Conservation (phyloP, 2,797 vertebrate species). For the Sebastes alutus region DNA sequence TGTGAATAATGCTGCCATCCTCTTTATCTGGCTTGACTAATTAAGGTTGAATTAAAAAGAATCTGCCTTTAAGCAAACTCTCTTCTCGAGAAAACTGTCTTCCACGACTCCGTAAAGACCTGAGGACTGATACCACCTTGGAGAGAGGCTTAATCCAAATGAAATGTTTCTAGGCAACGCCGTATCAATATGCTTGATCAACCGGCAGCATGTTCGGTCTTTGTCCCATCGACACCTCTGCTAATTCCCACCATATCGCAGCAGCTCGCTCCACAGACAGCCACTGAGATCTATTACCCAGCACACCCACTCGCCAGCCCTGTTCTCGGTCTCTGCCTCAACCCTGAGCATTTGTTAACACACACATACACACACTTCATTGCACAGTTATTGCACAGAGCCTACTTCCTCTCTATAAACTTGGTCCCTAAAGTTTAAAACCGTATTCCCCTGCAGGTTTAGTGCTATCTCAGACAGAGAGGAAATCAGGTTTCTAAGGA, state of each 20-base stretch:
- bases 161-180: slow-evolving; percentile 24
- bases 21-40: slow-evolving; percentile 9
- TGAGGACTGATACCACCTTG: not conserved
- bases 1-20: slow-evolving; percentile 25
- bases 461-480: slow-evolving; percentile 11
- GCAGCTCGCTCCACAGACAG: slow-evolving; percentile 39
- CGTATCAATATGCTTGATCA: slow-evolving; percentile 33
- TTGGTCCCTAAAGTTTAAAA: slow-evolving; percentile 14
- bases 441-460: slow-evolving; percentile 22
- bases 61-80: not conserved
- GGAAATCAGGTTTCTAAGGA: slow-evolving; percentile 1
- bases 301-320: slow-evolving; percentile 25
- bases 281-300: slow-evolving; percentile 40
- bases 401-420: slow-evolving; percentile 5
- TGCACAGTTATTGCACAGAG: slow-evolving; percentile 23
- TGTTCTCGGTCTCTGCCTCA: slow-evolving; percentile 13
- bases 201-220: slow-evolving; percentile 9
- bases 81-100: not conserved
- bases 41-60: slow-evolving; percentile 2
- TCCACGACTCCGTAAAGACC: not conserved
- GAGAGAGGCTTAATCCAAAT: slow-evolving; percentile 38
- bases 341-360: slow-evolving; percentile 27
- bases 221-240: slow-evolving; percentile 13
- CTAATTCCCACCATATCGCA: slow-evolving; percentile 35
- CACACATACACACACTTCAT: slow-evolving; percentile 14